Conservation (phyloP, 1,140 invertebrate species). For the Pissodes strobi region DNA sequence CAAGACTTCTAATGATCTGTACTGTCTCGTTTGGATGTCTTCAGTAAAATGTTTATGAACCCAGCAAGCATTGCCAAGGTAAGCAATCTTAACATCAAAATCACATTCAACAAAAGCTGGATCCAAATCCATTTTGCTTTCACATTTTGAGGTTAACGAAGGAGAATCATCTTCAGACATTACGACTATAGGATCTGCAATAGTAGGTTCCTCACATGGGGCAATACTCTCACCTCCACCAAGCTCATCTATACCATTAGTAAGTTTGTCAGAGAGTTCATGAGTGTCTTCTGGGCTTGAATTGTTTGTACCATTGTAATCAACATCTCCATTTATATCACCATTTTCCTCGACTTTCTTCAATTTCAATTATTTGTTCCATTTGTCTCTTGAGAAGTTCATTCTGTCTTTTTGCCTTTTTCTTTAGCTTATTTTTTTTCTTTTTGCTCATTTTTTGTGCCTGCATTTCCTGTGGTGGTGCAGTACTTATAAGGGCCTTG, state of each 20-base stretch:
- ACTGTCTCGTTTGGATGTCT: conserved; percentile 98
- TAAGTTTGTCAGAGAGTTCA: conserved; percentile 59
- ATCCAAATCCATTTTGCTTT: conserved; percentile 62
- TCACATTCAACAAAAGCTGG: conserved; percentile 84
- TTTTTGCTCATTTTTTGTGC: conserved; percentile 90
- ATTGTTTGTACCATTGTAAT: conserved; percentile 54
- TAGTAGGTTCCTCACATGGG: conserved; percentile 21
- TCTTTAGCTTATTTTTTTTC: conserved; percentile 97
- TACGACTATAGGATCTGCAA: conserved; percentile 38
- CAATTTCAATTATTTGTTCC: conserved; percentile 80
- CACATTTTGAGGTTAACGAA: conserved; percentile 50
- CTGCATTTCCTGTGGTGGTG: conserved; percentile 79
- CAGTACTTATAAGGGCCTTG: conserved; percentile 89
- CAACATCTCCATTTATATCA: conserved; percentile 47
- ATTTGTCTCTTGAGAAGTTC: conserved; percentile 91
- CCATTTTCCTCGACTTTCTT: conserved; percentile 62
- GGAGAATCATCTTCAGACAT: conserved; percentile 55
- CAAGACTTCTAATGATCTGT: conserved; percentile 94
- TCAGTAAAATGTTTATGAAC: conserved; percentile 86
- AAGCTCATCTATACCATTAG: conserved; percentile 55
- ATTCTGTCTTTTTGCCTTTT: conserved; percentile 93
- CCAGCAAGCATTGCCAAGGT: too few species aligned
- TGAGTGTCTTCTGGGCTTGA: conserved; percentile 57
- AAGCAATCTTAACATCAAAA: conserved; percentile 70
- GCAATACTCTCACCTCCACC: conserved; percentile 56